phyloP scores from a whole-genome alignment of 1,140 invertebrate genomes.

The Drosophila sulfurigaster region DNA sequence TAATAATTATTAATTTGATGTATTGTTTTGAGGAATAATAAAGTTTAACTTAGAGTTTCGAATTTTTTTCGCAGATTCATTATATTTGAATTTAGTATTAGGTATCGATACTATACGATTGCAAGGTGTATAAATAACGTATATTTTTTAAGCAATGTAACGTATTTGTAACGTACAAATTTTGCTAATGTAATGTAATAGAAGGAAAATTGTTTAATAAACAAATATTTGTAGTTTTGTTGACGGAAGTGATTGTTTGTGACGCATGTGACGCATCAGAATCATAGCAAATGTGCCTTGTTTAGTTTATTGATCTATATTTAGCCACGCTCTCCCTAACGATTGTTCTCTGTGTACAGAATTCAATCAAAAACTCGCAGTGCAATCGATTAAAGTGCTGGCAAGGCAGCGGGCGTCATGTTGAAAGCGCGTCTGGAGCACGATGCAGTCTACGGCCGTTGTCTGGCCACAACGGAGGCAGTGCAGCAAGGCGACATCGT shows the following conservation, averaged over 20 bases:
- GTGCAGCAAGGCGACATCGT: constrained; percentile 90
- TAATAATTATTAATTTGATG: no score
- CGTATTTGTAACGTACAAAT: no score
- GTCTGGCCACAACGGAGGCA: constrained; percentile 88
- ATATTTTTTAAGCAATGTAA: no score
- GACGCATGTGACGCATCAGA: neutral
- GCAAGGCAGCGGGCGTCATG: constrained; percentile 51
- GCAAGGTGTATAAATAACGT: no score
- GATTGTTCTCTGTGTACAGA: constrained; percentile 7
- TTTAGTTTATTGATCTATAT: constrained; percentile 14
- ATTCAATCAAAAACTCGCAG: neutral
- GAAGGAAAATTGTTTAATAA: no score
- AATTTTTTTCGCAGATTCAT: no score
- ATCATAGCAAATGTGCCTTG: neutral
- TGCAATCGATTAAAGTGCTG: constrained; percentile 6
- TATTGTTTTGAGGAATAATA: no score
- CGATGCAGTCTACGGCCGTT: constrained; percentile 88
- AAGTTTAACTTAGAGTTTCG: no score
- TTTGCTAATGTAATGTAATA: no score
- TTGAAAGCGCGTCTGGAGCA: constrained; percentile 72
- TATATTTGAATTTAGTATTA: no score
- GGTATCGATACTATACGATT: no score
- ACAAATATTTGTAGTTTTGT: constrained; percentile 4
- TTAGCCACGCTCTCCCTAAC: constrained; percentile 16
- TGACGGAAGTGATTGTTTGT: neutral